A percentile compares a stretch with the other conserved stretches of the same genome.
Conservation (phyloP, 2,888 invertebrate genomes). For the Catotricha subobsoleta region DNA sequence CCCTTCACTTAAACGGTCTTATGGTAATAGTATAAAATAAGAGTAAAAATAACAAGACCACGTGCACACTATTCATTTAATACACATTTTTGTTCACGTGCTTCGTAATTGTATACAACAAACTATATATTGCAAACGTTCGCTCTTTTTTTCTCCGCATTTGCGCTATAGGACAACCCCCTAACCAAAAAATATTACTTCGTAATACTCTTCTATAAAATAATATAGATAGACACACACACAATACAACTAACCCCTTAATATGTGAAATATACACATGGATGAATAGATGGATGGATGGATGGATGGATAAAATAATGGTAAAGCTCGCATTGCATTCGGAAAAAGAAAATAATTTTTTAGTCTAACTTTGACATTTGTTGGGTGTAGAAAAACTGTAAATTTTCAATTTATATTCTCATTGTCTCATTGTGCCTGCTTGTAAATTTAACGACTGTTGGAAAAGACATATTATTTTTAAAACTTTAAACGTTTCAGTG, state of each 20-base stretch:
- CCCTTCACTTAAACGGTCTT: neutral
- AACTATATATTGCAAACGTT: neutral
- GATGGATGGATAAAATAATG: neutral
- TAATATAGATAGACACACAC: too few relatives aligned
- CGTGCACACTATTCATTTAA: neutral
- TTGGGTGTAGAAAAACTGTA: slow-evolving; percentile 4
- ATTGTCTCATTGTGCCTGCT: neutral
- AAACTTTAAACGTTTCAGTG: neutral
- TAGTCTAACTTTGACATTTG: slow-evolving; percentile 11
- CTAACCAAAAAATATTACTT: too few relatives aligned
- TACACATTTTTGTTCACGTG: neutral
- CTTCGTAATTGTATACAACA: neutral
- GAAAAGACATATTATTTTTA: too few relatives aligned
- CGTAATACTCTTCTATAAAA: too few relatives aligned
- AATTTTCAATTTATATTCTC: neutral
- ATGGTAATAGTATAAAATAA: neutral
- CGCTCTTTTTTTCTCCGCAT: too few relatives aligned
- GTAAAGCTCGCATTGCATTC: neutral
- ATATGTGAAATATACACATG: too few relatives aligned
- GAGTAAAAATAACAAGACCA: too few relatives aligned
- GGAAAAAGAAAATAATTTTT: slow-evolving; percentile 5
- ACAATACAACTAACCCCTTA: too few relatives aligned
- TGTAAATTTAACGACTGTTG: too few relatives aligned
- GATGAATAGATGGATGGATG: too few relatives aligned
- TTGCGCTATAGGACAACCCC: too few relatives aligned